Evolutionary conservation across 2,888 invertebrate genomes (phyloP).

Genomic region (Tanaodytes sp.): DNA sequence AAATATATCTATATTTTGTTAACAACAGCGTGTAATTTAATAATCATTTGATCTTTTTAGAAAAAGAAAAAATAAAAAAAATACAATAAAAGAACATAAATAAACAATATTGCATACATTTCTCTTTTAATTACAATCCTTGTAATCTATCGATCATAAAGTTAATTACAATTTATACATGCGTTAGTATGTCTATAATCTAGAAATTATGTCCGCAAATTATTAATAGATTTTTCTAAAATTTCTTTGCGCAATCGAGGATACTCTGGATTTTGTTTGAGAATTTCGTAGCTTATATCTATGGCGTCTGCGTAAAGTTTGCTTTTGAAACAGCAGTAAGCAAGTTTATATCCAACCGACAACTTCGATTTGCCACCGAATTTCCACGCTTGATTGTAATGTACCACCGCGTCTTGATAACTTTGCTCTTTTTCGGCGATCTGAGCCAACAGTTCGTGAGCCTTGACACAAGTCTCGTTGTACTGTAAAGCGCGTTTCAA

Average conservation of each 20-base stretch:
- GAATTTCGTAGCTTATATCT: constrained; percentile 88
- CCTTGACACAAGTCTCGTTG: constrained; percentile 91
- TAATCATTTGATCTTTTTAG: constrained; percentile 36
- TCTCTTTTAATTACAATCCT: background rate
- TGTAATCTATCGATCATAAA: background rate
- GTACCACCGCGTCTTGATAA: constrained; percentile 86
- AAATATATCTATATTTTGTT: constrained; percentile 35
- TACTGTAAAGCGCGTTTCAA: constrained; percentile 84
- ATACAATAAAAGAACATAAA: constrained; percentile 7
- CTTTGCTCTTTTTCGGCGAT: constrained; percentile 94
- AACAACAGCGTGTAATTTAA: constrained; percentile 28
- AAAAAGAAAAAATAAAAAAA: constrained; percentile 35
- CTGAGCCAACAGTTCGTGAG: constrained; percentile 89
- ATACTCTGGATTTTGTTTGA: constrained; percentile 88
- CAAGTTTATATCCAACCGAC: constrained; percentile 91
- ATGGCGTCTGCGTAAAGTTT: constrained; percentile 93
- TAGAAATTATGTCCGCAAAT: constrained; percentile 79
- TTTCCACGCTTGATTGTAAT: constrained; percentile 91
- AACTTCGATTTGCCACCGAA: constrained; percentile 87
- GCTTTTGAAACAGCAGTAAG: constrained; percentile 91
- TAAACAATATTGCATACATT: too few relatives aligned
- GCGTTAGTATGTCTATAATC: too few relatives aligned
- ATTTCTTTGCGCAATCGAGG: constrained; percentile 94
- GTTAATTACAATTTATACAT: background rate
- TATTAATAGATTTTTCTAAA: constrained; percentile 88